These are phyloP conservation scores for Felis catus DNA, from an alignment of 2,113 vertebrate species.

Conservation along the genomic window DNA sequence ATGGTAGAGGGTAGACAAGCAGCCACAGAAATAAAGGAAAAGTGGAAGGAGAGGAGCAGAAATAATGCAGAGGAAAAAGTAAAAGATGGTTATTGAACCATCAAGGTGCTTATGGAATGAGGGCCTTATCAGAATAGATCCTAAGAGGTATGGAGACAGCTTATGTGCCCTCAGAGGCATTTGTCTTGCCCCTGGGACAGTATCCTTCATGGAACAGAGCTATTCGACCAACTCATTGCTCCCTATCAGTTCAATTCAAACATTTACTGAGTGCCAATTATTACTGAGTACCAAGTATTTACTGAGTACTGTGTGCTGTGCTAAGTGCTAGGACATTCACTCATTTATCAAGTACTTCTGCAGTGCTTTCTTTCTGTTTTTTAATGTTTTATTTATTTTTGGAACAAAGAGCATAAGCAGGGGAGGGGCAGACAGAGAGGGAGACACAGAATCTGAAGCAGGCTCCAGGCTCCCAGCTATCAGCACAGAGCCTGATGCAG, in stretches of 20 bases:
- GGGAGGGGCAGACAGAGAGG: no score
- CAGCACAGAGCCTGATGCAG: no score
- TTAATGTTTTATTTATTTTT: no score
- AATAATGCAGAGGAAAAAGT: neutral
- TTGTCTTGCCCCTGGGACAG: neutral
- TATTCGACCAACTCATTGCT: neutral
- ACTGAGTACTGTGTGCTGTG: neutral
- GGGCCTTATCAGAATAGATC: neutral
- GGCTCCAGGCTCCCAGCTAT: no score
- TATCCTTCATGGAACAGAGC: neutral
- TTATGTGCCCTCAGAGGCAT: neutral
- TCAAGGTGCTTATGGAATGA: neutral
- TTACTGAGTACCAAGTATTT: neutral
- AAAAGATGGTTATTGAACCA: neutral
- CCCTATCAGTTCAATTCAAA: neutral
- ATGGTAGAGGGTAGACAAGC: neutral
- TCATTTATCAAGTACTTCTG: neutral
- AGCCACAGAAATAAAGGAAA: neutral
- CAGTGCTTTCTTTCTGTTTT: neutral
- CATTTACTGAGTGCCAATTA: neutral
- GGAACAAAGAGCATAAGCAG: no score
- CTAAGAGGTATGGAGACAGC: neutral
- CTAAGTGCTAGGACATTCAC: neutral
- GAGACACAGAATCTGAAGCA: no score
- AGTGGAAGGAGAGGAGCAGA: neutral